Base-by-base conservation (phyloP, 1,140 invertebrate species). In the Drosophila grimshawi region DNA sequence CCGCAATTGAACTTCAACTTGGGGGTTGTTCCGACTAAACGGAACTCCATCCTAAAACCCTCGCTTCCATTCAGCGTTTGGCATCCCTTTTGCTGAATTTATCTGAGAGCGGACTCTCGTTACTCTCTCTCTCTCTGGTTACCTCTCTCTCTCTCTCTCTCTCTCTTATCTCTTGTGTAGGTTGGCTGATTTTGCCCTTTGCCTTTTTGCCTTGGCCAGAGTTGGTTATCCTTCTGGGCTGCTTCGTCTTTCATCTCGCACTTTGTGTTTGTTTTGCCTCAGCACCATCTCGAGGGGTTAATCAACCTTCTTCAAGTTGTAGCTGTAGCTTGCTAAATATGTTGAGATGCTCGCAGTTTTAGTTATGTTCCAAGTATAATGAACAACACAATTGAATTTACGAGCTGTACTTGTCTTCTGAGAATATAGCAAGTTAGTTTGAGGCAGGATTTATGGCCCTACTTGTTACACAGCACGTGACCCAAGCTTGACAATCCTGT, bases 1-100 rank as follows among this genome's bases (percentile, higher is more conserved):
- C 86, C 85, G 80, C 85, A 81, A 76, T 89, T 81, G 68, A 78
- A 79, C 65, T 69, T 76, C 65, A 51, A 48, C 67, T 75, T 82
- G 82, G 78, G 85, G 85, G 85, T 85, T 90, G 86, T 76, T 80
- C 49, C 59, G 51, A 49, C 59, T 51, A 11, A 60, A 45, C 57
- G 41, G 11, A 27, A 10, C 29, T 29, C 10, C 29, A 29, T 39
- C 51, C 48, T 10, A 7, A 8, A 5, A 7, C 6, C 57, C 45
- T 6, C 19, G 46, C 70, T 63, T 74, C 41, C 35, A 67, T 60
- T 71, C 68, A 86, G 82, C 82, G 32, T n/a, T 66, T 5, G 48
- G 48, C 63, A 33, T 11, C 41, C n/a, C 57, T 52, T 48, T 52
- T 46, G 83, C 83, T 88, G 85, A 78, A 86, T 88, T 80, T 86